phyloP scores from a whole-genome alignment of 2,797 vertebrate species.

The Catharus ustulatus region DNA sequence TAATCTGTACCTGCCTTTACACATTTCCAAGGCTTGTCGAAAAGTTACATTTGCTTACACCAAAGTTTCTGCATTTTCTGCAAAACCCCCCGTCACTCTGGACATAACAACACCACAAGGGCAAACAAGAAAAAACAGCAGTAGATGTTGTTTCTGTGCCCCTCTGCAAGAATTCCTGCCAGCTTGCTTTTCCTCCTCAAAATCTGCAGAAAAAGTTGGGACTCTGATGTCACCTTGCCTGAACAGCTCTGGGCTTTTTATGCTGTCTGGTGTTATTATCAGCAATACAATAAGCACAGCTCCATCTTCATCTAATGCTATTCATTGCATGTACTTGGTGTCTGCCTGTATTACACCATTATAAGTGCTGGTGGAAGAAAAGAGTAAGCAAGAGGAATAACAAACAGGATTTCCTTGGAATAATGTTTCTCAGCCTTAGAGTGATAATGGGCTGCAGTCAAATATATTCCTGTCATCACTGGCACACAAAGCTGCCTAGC shows the following conservation, averaged over 20 bases:
- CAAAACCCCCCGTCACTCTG: neutral
- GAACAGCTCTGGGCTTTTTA: neutral
- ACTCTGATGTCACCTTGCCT: slow-evolving; percentile 5
- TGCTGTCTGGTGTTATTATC: slow-evolving; percentile 16
- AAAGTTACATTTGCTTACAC: neutral
- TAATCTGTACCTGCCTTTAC: neutral
- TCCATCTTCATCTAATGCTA: slow-evolving; percentile 44
- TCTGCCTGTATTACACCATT: slow-evolving; percentile 39
- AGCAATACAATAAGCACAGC: neutral
- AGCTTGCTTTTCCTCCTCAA: neutral
- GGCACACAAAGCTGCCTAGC: slow-evolving; percentile 67
- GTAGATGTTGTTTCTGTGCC: neutral
- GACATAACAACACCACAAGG: neutral
- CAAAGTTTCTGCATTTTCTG: neutral
- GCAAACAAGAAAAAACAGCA: neutral
- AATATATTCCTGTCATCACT: slow-evolving; percentile 67
- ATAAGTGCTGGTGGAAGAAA: neutral
- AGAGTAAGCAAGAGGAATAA: slow-evolving; percentile 33
- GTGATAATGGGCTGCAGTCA: slow-evolving; percentile 58
- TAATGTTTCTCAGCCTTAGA: slow-evolving; percentile 51
- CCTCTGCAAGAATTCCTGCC: slow-evolving; percentile 4
- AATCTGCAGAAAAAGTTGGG: neutral
- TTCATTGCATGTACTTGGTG: slow-evolving; percentile 26
- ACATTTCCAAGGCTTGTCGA: neutral
- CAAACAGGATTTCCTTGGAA: slow-evolving; percentile 47